Conservation (phyloP, 2,797 vertebrate species). For the Liasis olivaceus region DNA sequence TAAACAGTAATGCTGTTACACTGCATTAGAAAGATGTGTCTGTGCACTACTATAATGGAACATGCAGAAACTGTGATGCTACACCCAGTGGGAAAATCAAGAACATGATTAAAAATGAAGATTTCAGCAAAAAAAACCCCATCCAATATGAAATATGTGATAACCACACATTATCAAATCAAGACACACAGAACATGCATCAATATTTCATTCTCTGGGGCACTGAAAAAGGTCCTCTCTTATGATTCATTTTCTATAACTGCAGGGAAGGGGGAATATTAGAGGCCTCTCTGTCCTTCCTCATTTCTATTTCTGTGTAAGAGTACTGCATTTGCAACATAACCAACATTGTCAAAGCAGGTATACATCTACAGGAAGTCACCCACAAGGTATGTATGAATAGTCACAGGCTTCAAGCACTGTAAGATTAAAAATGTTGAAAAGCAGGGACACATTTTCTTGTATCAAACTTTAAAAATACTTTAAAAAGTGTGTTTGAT, state of each 20-base stretch:
- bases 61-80: background rate
- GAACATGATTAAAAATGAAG: background rate
- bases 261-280: constrained; percentile 33
- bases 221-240: constrained; percentile 31
- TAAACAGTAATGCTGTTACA: background rate
- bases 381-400: constrained; percentile 52
- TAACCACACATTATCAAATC: background rate
- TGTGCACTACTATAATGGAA: background rate
- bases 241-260: constrained; percentile 25
- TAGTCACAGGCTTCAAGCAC: constrained; percentile 32
- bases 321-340: constrained; percentile 54
- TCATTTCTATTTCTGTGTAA: constrained; percentile 43
- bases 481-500: background rate
- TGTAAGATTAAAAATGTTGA: constrained; percentile 29
- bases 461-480: background rate
- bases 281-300: constrained; percentile 51
- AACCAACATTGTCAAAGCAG: constrained; percentile 54
- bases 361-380: constrained; percentile 59
- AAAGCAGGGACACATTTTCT: constrained; percentile 9
- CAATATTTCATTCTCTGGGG: background rate
- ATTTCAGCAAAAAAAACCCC: background rate
- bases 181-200: background rate
- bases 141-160: background rate
- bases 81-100: background rate
- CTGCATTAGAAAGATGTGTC: background rate